These are phyloP conservation scores for Dascyllus trimaculatus DNA, from an alignment of 2,113 vertebrate genomes.

Conservation along the genomic window DNA sequence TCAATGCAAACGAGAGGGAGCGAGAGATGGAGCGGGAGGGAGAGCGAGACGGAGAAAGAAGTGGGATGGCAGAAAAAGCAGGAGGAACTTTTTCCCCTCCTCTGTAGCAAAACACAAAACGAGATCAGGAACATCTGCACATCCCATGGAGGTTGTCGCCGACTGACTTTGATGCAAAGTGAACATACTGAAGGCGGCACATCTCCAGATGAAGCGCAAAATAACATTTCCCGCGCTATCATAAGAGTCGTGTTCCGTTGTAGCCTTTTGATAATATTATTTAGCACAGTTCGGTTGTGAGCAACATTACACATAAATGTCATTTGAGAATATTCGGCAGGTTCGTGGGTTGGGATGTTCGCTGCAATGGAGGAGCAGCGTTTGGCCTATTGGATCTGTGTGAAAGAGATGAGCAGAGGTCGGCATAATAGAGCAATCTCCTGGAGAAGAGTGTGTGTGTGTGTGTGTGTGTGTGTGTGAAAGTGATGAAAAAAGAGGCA, in stretches of 20 bases:
- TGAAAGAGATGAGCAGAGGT: constrained; percentile 29
- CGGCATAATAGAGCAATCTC: constrained; percentile 33
- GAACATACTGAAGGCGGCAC: constrained; percentile 59
- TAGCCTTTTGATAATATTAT: constrained; percentile 43
- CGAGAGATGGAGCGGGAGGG: constrained; percentile 33
- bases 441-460: background rate
- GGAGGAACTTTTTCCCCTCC: constrained; percentile 53
- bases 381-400: constrained; percentile 6
- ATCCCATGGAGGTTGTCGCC: constrained; percentile 64
- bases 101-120: constrained; percentile 63
- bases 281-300: constrained; percentile 17
- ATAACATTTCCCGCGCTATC: constrained; percentile 37
- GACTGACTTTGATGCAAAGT: constrained; percentile 72
- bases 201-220: constrained; percentile 53
- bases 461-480: background rate
- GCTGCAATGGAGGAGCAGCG: background rate
- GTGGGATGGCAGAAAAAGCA: constrained; percentile 41
- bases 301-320: constrained; percentile 17
- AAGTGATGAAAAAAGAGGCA: constrained; percentile 13
- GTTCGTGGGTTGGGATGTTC: background rate
- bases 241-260: constrained; percentile 49
- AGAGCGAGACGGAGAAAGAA: constrained; percentile 21
- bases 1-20: constrained; percentile 77
- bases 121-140: constrained; percentile 69
- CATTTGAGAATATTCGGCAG: constrained; percentile 24